Evolutionary conservation across 2,888 invertebrate genomes (phyloP), one percentile per base, ranked within the genome.

Genomic region (Imbricaverruca yamaguchii): DNA sequence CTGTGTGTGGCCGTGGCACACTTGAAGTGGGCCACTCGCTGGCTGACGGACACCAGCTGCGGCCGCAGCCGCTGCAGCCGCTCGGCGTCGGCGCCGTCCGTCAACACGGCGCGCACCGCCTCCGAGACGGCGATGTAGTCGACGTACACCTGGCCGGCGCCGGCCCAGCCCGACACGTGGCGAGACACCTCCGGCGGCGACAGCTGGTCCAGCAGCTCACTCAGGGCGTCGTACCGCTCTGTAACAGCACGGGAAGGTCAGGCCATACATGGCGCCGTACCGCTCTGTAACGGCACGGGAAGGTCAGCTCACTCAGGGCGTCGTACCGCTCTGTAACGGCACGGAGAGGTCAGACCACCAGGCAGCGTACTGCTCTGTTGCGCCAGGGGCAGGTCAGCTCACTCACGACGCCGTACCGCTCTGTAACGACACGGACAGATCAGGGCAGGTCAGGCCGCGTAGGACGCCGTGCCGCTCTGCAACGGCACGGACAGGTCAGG

Each of bases 91-190:
- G 83, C 86, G 9, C 86, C 85, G 81, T 88, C 87, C 23, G 87
- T 83, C 9, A 84, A 83, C 81, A 84, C 82, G 15, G 81, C 82
- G 0, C 84, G 83, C n/a, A 85, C 84, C 7, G 84, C 83, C 53
- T 83, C 80, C 56, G 85, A 84, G 1, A 94, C 90, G 61, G 90
- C 90, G 84, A 94, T 89, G 85, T 93, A 95, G 85, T 92, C 92
- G 85, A 92, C 89, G 69, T 92, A 89, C 61, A 94, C 91, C 84
- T 91, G 90, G 0, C 94, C 94, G 82, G 93, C 93, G 83, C 88
- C 88, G 81, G 89, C 88, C 94, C 94, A 94, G 83, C 92, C 92
- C 84, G 91, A 90, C 67, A 94, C 90, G 80, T 90, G 89, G 80
- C 89, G 88, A 12, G 88, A 87, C 69, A 87, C 85, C 25, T 90